A percentile compares a stretch with the other conserved stretches of the same genome.
phyloP scores from a whole-genome alignment of 2,797 vertebrate genomes.

The Sternarchorhynchus goeldii region DNA sequence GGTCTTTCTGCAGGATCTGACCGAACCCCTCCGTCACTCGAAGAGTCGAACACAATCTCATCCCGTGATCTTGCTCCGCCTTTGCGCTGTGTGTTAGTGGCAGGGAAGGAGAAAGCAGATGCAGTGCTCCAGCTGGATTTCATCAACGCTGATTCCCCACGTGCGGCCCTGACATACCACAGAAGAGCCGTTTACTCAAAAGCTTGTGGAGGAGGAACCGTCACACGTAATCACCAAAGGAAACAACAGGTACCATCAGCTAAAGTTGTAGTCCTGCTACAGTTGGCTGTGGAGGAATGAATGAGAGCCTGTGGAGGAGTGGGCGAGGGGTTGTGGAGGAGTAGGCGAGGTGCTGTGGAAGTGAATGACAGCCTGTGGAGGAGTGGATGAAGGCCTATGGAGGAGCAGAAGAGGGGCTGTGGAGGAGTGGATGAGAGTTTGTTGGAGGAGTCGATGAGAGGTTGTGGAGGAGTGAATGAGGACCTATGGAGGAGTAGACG shows the following conservation, averaged over 20 bases:
- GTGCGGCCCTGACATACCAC: constrained; percentile 28
- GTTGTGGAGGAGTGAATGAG: not conserved
- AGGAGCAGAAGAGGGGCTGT: not conserved
- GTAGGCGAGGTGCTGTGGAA: too few relatives aligned
- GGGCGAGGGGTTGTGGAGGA: not conserved
- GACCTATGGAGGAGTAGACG: not conserved
- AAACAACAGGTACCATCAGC: constrained; percentile 16
- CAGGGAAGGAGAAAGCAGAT: constrained; percentile 17
- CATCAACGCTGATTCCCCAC: constrained; percentile 27
- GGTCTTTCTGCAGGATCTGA: not conserved
- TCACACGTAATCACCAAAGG: constrained; percentile 28
- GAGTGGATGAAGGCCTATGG: too few relatives aligned
- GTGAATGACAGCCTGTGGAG: too few relatives aligned
- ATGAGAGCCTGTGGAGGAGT: not conserved
- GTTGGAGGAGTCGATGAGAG: too few relatives aligned
- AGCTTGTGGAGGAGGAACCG: constrained; percentile 21
- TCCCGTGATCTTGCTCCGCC: constrained; percentile 31
- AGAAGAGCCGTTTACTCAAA: constrained; percentile 48
- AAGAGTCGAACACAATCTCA: not conserved
- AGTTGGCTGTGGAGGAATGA: not conserved
- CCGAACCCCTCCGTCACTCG: too few relatives aligned
- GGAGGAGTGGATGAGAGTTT: not conserved
- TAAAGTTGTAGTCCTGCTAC: constrained; percentile 15
- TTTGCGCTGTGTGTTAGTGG: constrained; percentile 41
- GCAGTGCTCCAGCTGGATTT: constrained; percentile 41